phyloP scores from a whole-genome alignment of 2,797 vertebrate species.

The Pseudomugil gertrudae region DNA sequence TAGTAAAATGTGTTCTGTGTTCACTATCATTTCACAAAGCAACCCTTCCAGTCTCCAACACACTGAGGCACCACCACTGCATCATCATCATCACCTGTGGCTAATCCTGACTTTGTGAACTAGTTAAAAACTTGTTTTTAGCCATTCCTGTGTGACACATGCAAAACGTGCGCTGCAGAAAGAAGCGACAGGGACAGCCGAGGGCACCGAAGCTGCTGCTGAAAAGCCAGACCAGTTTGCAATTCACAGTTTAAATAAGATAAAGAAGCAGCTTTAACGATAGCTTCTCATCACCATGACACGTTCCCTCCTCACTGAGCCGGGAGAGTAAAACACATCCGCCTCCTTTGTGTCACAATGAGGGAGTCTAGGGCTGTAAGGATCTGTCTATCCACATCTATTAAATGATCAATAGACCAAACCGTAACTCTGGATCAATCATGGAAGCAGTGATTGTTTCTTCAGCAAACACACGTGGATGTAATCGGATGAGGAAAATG shows the following conservation, averaged over 20 bases:
- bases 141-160: constrained; percentile 66
- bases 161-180: constrained; percentile 70
- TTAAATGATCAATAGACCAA: neutral
- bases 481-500: too few species aligned
- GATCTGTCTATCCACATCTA: neutral
- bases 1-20: constrained; percentile 21
- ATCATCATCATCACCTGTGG: constrained; percentile 5
- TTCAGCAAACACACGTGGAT: too few species aligned
- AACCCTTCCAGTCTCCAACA: too few species aligned
- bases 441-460: neutral
- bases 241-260: constrained; percentile 48
- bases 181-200: constrained; percentile 31
- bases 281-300: too few species aligned
- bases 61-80: neutral
- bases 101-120: constrained; percentile 22
- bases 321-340: too few species aligned
- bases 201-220: constrained; percentile 30
- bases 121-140: constrained; percentile 23
- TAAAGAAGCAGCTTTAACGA: constrained; percentile 11
- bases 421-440: too few species aligned
- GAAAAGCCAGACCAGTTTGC: constrained; percentile 37
- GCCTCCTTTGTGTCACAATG: too few species aligned
- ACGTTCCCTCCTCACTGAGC: too few species aligned
- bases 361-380: too few species aligned
- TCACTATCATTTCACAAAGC: neutral